Conservation (phyloP, 2,797 vertebrate genomes). For the Sebastes glaucus region DNA sequence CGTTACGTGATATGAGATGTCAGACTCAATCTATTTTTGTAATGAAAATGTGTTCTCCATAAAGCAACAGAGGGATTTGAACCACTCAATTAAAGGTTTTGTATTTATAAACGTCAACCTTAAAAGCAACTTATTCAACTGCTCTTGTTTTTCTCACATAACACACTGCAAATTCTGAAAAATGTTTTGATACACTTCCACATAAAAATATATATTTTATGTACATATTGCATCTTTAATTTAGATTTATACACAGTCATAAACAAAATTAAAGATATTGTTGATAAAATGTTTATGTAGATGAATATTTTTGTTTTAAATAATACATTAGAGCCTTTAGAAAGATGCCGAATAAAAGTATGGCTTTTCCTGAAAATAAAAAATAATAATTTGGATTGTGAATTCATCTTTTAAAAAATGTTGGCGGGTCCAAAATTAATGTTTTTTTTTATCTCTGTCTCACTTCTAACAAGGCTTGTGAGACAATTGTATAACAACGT, state of each 20-base stretch:
- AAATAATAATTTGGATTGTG: rapidly evolving
- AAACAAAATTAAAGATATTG: not conserved
- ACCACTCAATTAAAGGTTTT: not conserved
- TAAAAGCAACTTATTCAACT: not conserved
- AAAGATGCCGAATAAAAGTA: too few relatives aligned
- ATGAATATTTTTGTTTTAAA: too few relatives aligned
- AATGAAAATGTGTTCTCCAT: constrained; percentile 39
- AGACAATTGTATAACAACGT: too few relatives aligned
- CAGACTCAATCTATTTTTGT: constrained; percentile 49
- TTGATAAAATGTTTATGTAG: rapidly evolving
- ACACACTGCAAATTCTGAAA: not conserved
- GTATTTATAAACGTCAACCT: not conserved
- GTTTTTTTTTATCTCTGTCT: too few relatives aligned
- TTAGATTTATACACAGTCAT: not conserved
- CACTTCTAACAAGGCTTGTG: too few relatives aligned
- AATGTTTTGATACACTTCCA: not conserved
- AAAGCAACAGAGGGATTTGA: constrained; percentile 37
- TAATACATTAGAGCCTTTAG: too few relatives aligned
- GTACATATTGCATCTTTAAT: not conserved
- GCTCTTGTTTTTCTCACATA: not conserved
- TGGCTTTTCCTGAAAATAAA: too few relatives aligned
- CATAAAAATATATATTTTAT: not conserved
- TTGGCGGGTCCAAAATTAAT: too few relatives aligned
- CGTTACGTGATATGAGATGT: constrained; percentile 1
- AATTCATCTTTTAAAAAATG: too few relatives aligned